phyloP scores from a whole-genome alignment of 2,888 invertebrate species.

The Cerceris ruficornis region DNA sequence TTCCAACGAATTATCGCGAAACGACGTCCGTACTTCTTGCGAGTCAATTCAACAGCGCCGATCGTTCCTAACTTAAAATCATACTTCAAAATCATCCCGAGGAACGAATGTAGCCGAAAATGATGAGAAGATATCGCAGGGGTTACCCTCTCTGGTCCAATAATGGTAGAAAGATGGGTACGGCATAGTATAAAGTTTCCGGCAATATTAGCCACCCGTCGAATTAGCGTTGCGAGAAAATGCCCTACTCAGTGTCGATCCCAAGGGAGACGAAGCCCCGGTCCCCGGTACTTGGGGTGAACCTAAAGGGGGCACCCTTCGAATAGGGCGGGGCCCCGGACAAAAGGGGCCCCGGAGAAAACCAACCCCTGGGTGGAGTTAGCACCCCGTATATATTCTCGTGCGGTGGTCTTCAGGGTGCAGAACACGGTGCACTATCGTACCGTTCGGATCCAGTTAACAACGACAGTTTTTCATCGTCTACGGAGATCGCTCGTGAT shows the following conservation, averaged over 20 bases:
- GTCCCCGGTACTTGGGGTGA: slow-evolving; percentile 56
- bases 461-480: neutral
- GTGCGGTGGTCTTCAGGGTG: slow-evolving; percentile 55
- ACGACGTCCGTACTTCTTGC: neutral
- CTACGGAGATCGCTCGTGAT: neutral
- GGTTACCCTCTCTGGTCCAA: slow-evolving; percentile 34
- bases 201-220: slow-evolving; percentile 73
- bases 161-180: slow-evolving; percentile 67
- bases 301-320: slow-evolving; percentile 63
- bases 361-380: slow-evolving; percentile 81
- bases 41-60: neutral
- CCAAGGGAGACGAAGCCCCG: slow-evolving; percentile 58
- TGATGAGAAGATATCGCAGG: slow-evolving; percentile 33
- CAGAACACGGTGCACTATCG: slow-evolving; percentile 71
- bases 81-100: slow-evolving; percentile 53
- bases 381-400: slow-evolving; percentile 71
- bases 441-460: slow-evolving; percentile 38
- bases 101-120: slow-evolving; percentile 38
- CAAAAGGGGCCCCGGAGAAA: slow-evolving; percentile 70
- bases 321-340: slow-evolving; percentile 76
- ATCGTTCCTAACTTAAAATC: slow-evolving; percentile 55
- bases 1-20: neutral
- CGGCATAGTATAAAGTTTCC: slow-evolving; percentile 70
- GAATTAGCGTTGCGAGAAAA: slow-evolving; percentile 76
- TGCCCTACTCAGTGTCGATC: slow-evolving; percentile 71